These are phyloP conservation scores for Pholis gunnellus DNA, from an alignment of 2,113 vertebrate species.

Conservation along the genomic window DNA sequence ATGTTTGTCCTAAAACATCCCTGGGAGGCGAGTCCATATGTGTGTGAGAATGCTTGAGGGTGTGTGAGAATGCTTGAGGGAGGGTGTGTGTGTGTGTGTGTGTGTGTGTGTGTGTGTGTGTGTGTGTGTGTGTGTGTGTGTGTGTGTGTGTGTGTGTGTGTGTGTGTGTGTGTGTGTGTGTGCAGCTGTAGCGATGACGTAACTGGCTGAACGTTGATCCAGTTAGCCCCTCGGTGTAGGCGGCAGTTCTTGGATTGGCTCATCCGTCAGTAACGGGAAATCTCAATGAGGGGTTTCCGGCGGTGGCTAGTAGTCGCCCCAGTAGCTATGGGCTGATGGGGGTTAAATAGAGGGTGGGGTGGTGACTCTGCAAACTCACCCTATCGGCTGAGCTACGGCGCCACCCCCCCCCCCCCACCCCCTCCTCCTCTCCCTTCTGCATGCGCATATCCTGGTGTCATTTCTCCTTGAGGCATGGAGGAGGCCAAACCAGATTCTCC, in stretches of 20 bases:
- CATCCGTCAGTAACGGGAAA: conserved; percentile 12
- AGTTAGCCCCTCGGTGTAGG: conserved; percentile 15
- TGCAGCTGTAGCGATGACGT: conserved; percentile 71
- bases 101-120: conserved; percentile 42
- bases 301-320: conserved; percentile 16
- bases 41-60: conserved; percentile 11
- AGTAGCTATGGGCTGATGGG: conserved; percentile 61
- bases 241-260: conserved; percentile 22
- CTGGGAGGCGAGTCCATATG: neutral
- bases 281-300: conserved; percentile 67
- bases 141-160: neutral
- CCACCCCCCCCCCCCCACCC: conserved; percentile 26
- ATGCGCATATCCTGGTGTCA: conserved; percentile 72
- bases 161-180: conserved; percentile 52
- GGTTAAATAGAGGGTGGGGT: conserved; percentile 42
- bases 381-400: conserved; percentile 52
- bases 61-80: neutral
- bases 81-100: conserved; percentile 27
- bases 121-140: neutral
- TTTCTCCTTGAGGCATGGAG: conserved; percentile 74
- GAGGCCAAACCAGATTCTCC: conserved; percentile 44
- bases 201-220: conserved; percentile 57
- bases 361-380: conserved; percentile 68
- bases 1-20: conserved; percentile 40
- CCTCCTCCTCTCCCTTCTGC: conserved; percentile 43